Evolutionary conservation across 2,113 vertebrate species (phyloP), one percentile per base, ranked within the genome.

Genomic region (Illadopsis cleaveri): DNA sequence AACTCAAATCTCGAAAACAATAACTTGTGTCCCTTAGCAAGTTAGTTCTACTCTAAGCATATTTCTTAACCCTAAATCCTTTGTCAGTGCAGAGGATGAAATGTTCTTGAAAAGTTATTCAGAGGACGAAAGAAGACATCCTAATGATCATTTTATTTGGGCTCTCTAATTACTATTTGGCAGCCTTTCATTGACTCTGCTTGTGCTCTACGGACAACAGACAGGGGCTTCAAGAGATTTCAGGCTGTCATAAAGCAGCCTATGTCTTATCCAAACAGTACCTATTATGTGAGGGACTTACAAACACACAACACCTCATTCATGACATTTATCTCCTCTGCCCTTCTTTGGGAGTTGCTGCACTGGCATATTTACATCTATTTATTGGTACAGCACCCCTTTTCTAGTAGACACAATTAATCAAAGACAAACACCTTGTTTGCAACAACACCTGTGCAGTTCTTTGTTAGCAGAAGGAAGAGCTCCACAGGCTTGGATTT

Each of bases 181-280:
- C 62, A 76, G 14, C 6, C 38, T 58, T 70, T n/a, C n/a, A 37
- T n/a, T 53, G 22, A 33, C 35, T 21, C 18, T 15, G 9, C 22
- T 57, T 51, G 4, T 40, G 15, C 25, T 68, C 4, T 37, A 31
- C 0, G 0, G 40, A 37, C 4, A 20, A 7, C n/a, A 37, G 42
- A 18, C 0, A 0, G 19, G 10, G 10, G 16, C 12, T 85, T 37
- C 0, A 0, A 38, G 47, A 45, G 30, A 23, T 45, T 79, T 83
- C 33, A 75, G 28, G 11, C 19, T 19, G 12, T 54, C 13, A 8
- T 9, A 54, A 33, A 28, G 20, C 24, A 48, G 21, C 20, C 5
- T 48, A 2, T 30, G 10, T 8, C 44, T 69, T n/a, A 44, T 45
- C 11, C 40, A 70, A 75, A 38, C 23, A 38, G 6, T 66, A 28